Percentiles rank a stretch among this genome's conserved stretches.
Evolutionary conservation across 2,113 vertebrate species (phyloP).

Genomic region (Conger conger): DNA sequence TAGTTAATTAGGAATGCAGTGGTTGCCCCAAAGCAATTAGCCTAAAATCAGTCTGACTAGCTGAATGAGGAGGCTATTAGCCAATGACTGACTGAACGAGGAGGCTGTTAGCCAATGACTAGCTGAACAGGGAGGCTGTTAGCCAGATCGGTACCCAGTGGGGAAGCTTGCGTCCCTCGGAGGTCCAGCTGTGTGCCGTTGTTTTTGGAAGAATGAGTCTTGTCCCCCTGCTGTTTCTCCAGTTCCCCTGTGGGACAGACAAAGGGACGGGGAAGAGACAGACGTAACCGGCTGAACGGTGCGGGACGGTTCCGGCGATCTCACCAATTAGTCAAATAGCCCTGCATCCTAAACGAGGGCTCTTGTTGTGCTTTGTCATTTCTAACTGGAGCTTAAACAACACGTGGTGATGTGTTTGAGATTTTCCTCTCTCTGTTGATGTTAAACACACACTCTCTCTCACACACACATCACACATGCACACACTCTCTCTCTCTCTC

Average conservation of each 20-base stretch:
- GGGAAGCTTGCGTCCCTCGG: conserved; percentile 81
- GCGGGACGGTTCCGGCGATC: background rate
- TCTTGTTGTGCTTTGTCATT: conserved; percentile 53
- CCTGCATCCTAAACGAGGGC: conserved; percentile 44
- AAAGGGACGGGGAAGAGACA: conserved; percentile 6
- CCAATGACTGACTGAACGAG: background rate
- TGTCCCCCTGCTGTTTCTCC: conserved; percentile 91
- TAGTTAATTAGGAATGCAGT: too few species aligned
- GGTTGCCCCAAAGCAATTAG: too few species aligned
- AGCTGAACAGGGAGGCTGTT: background rate
- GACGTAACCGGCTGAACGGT: background rate
- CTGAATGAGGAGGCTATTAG: too few species aligned
- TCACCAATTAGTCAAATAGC: conserved; percentile 10
- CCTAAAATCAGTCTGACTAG: too few species aligned
- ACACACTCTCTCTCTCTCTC: too few species aligned
- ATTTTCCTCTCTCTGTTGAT: background rate
- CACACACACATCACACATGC: too few species aligned
- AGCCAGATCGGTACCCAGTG: conserved; percentile 71
- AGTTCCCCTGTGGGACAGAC: conserved; percentile 81
- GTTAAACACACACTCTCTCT: background rate
- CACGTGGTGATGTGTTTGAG: background rate
- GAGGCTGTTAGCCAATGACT: background rate
- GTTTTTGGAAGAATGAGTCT: conserved; percentile 79
- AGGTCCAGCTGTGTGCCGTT: conserved; percentile 83
- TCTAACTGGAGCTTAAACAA: conserved; percentile 48